Conservation (phyloP, 2,113 vertebrate genomes). For the Phalacrocorax carbo region DNA sequence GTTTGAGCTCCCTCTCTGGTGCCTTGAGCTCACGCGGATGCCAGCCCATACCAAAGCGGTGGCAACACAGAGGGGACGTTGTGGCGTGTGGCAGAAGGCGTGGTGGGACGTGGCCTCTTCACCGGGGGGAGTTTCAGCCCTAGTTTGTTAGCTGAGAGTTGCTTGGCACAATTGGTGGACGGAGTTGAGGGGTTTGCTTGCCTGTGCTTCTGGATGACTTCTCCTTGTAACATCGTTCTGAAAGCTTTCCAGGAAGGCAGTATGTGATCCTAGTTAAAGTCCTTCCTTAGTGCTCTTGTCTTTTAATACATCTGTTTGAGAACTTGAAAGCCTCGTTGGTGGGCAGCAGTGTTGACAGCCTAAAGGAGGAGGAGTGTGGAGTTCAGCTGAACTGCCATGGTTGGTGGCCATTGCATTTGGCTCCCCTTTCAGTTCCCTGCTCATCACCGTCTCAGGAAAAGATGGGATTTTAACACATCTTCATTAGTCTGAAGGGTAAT, state of each 20-base stretch:
- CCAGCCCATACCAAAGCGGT: not conserved
- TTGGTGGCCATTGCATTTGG: not conserved
- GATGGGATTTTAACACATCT: constrained; percentile 24
- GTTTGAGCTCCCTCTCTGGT: not conserved
- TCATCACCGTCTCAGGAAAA: not conserved
- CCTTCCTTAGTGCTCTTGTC: not conserved
- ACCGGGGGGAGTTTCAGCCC: not conserved
- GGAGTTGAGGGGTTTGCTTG: not conserved
- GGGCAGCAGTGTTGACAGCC: not conserved
- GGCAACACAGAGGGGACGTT: not conserved
- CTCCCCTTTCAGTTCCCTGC: not conserved
- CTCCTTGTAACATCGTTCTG: not conserved
- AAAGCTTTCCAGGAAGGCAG: not conserved
- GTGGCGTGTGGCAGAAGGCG: not conserved
- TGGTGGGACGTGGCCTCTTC: not conserved
- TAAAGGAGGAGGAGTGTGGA: not conserved
- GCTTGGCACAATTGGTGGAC: not conserved
- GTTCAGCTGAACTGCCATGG: not conserved
- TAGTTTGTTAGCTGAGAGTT: not conserved
- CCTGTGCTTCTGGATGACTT: not conserved
- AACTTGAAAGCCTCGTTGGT: not conserved
- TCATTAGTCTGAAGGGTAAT: constrained; percentile 35
- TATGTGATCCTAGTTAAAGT: not conserved
- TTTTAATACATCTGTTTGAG: not conserved
- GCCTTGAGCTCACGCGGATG: not conserved